A percentile compares a stretch with the other conserved stretches of the same genome.
These are phyloP conservation scores for Tineola bisselliella DNA, from an alignment of 2,888 invertebrate species.

Conservation along the genomic window DNA sequence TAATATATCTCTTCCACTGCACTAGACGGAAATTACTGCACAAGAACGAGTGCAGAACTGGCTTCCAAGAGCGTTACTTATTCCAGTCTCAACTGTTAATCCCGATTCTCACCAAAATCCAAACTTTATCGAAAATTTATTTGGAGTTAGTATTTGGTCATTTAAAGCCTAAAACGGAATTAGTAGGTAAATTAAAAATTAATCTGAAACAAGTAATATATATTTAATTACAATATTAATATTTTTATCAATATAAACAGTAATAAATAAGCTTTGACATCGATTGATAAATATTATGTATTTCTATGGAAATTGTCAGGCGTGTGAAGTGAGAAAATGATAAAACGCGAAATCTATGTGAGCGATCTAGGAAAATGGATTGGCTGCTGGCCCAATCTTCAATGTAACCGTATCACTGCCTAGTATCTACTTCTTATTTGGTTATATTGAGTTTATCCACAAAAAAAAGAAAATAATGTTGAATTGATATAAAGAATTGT, in stretches of 20 bases:
- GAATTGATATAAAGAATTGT: too few relatives aligned
- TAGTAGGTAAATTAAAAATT: too few relatives aligned
- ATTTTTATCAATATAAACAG: too few relatives aligned
- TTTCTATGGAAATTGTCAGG: neutral
- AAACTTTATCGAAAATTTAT: neutral
- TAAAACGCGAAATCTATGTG: neutral
- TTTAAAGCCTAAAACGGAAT: too few relatives aligned
- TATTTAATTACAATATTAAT: too few relatives aligned
- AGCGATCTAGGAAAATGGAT: neutral
- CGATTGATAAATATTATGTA: neutral
- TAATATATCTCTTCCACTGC: conserved; percentile 7
- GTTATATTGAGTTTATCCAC: neutral
- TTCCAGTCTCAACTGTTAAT: neutral
- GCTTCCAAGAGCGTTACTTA: conserved; percentile 4
- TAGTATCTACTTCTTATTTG: neutral
- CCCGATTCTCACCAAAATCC: neutral
- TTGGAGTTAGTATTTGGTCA: too few relatives aligned
- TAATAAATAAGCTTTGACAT: neutral
- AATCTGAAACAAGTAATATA: too few relatives aligned
- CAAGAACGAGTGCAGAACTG: neutral
- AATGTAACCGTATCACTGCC: neutral
- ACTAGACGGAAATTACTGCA: conserved; percentile 8
- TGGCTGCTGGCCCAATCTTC: neutral
- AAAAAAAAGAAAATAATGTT: too few relatives aligned
- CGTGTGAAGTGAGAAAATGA: neutral